phyloP scores from a whole-genome alignment of 2,888 invertebrate species.

The Lamellibrachia satsuma region DNA sequence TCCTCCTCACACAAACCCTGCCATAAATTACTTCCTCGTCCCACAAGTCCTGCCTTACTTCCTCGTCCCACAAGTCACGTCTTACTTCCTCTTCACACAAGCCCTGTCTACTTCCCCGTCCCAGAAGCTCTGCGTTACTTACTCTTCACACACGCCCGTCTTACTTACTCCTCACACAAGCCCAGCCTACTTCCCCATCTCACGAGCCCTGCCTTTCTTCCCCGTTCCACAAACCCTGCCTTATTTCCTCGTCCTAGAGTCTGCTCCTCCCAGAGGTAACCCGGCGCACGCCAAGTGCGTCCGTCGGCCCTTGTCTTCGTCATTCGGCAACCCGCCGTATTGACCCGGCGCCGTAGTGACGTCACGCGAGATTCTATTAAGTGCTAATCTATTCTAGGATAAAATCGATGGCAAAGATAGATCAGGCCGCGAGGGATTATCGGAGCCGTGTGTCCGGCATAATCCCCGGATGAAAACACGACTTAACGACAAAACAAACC shows the following conservation, averaged over 20 bases:
- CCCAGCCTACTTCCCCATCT: neutral
- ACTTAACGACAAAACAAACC: neutral
- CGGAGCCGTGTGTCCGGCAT: neutral
- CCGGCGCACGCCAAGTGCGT: neutral
- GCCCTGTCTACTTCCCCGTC: neutral
- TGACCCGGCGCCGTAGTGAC: neutral
- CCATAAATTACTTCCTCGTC: neutral
- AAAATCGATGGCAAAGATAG: constrained; percentile 17
- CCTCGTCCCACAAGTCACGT: neutral
- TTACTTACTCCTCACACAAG: neutral
- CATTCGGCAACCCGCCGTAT: neutral
- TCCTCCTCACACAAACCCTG: neutral
- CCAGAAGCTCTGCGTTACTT: neutral
- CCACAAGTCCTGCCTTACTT: neutral
- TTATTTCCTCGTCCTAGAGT: neutral
- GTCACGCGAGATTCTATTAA: constrained; percentile 13
- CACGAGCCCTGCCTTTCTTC: neutral
- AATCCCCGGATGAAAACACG: neutral
- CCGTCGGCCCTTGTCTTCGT: neutral
- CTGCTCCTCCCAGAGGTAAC: neutral
- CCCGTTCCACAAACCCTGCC: neutral
- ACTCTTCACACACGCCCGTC: neutral
- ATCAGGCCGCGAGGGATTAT: neutral
- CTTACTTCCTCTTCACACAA: neutral
- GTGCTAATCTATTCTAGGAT: constrained; percentile 17